These are phyloP conservation scores for Acromyrmex charruanus DNA, from an alignment of 1,140 invertebrate species.

Conservation along the genomic window DNA sequence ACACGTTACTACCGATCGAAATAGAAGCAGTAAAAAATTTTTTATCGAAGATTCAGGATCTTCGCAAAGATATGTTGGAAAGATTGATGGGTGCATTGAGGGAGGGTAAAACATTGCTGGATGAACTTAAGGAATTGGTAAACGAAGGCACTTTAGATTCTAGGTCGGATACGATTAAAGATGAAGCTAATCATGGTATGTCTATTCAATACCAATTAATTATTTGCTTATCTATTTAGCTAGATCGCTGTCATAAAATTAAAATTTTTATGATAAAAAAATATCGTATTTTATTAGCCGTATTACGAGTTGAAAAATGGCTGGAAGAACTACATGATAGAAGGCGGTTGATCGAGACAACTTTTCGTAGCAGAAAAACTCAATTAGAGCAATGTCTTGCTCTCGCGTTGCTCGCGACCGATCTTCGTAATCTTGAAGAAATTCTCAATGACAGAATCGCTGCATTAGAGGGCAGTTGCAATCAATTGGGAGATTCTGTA, in stretches of 20 bases:
- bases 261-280: background rate
- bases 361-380: constrained; percentile 90
- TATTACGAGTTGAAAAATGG: constrained; percentile 92
- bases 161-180: constrained; percentile 90
- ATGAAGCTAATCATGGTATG: constrained; percentile 88
- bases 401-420: constrained; percentile 90
- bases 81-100: constrained; percentile 92
- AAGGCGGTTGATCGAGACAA: constrained; percentile 90
- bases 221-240: constrained; percentile 1
- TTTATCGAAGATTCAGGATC: constrained; percentile 89
- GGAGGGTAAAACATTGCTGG: constrained; percentile 92
- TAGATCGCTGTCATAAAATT: background rate
- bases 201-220: background rate
- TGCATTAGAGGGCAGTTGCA: constrained; percentile 83
- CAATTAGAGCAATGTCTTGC: constrained; percentile 93
- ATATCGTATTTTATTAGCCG: constrained; percentile 84
- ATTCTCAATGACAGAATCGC: constrained; percentile 86
- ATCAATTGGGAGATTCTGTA: constrained; percentile 90
- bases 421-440: constrained; percentile 90
- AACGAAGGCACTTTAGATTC: constrained; percentile 91
- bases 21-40: constrained; percentile 90
- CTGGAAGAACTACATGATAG: constrained; percentile 93
- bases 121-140: constrained; percentile 89
- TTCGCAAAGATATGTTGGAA: constrained; percentile 91
- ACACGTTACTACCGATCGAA: constrained; percentile 89